These are phyloP conservation scores for Anthopleura sola DNA, from an alignment of 64 coral and sea anemone genomes.

Conservation along the genomic window DNA sequence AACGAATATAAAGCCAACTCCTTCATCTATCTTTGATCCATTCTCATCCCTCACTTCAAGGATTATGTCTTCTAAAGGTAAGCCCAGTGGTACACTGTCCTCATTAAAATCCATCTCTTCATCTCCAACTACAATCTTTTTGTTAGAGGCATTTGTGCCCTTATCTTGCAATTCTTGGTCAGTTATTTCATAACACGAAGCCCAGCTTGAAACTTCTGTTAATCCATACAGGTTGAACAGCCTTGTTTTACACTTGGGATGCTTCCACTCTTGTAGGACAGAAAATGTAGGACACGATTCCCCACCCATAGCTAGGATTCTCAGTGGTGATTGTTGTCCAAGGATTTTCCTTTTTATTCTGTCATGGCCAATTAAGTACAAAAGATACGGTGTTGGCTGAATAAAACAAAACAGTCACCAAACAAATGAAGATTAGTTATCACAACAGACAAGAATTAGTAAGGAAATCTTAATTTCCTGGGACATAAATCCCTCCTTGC, in stretches of 20 bases:
- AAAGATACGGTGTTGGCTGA: conserved; percentile 86
- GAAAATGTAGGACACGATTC: conserved; percentile 64
- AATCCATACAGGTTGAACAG: conserved; percentile 89
- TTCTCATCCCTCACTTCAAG: conserved; percentile 66
- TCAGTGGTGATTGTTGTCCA: conserved; percentile 39
- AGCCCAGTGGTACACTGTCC: conserved; percentile 47
- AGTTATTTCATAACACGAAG: conserved; percentile 66
- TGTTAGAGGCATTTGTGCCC: not conserved
- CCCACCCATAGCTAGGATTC: conserved; percentile 84
- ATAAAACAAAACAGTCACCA: not conserved
- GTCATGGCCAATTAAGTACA: conserved; percentile 76
- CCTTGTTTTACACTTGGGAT: conserved; percentile 40
- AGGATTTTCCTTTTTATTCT: conserved; percentile 70
- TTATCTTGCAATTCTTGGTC: conserved; percentile 28
- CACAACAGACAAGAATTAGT: no score
- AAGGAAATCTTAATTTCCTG: no score
- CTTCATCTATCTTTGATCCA: conserved; percentile 41
- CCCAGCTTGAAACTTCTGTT: conserved; percentile 94
- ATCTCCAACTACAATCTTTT: not conserved
- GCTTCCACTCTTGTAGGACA: conserved; percentile 70
- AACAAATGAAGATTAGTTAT: not conserved
- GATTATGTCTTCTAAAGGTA: conserved; percentile 46
- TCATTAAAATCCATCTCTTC: not conserved
- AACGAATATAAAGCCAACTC: conserved; percentile 69
- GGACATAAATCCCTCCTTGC: no score